phyloP scores from a whole-genome alignment of 1,140 invertebrate species.

The Portunus trituberculatus region DNA sequence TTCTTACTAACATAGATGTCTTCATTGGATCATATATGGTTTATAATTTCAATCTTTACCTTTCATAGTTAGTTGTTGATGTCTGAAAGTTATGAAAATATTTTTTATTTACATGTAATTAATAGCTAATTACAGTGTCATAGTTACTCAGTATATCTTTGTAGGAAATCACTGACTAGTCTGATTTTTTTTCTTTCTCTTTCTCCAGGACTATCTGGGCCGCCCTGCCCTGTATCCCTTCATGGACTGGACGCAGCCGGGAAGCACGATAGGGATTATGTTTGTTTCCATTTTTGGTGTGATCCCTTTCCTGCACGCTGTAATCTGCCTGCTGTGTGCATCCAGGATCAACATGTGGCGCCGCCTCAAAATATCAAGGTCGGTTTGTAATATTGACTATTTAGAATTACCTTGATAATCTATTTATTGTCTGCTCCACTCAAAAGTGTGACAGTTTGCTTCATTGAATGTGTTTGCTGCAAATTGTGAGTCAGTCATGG shows the following conservation, averaged over 20 bases:
- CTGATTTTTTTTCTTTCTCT: not conserved
- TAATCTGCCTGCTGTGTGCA: conserved; percentile 60
- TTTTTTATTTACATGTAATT: not conserved
- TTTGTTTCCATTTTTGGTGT: conserved; percentile 33
- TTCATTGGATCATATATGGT: too few species aligned
- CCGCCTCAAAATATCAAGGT: conserved; percentile 69
- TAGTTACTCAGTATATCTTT: not conserved
- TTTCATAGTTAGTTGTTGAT: not conserved
- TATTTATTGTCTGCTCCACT: not conserved
- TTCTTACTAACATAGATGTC: too few species aligned
- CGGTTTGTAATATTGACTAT: not conserved
- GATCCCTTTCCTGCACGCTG: conserved; percentile 60
- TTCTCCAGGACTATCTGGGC: conserved; percentile 61
- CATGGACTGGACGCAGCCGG: conserved; percentile 68
- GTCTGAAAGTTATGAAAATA: not conserved
- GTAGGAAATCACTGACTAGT: not conserved
- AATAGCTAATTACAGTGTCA: not conserved
- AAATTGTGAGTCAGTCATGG: not conserved
- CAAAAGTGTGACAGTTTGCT: not conserved
- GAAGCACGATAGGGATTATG: conserved; percentile 65
- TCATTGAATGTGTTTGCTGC: too few species aligned
- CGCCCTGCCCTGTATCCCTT: conserved; percentile 63
- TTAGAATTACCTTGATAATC: not conserved
- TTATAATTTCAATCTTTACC: too few species aligned
- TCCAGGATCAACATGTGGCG: conserved; percentile 64